Base-by-base conservation (phyloP, 2,888 invertebrate species). In the Harpalus rufipes region DNA sequence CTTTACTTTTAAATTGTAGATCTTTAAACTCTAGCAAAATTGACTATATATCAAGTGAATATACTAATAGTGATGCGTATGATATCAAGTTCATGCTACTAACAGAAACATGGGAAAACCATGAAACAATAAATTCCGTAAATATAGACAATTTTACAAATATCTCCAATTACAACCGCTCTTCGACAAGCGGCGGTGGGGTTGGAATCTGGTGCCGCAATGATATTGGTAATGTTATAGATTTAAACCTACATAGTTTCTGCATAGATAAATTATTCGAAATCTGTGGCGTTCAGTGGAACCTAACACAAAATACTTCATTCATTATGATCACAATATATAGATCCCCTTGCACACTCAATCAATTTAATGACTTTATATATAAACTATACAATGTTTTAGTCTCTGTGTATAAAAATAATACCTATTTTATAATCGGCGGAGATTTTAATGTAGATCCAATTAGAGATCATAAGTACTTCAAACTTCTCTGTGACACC, bases 1-100 rank as follows among this genome's bases (percentile, higher is more conserved):
- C 58, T n/a, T 14, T 58, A 10, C 14, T 58, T n/a, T 58, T 58
- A 58, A 58, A 58, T 58, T 58, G 58, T 58, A 58, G 58, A 58
- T 58, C 58, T 58, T 12, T 58, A 14, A 58, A 58, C 12, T n/a
- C 14, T 58, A n/a, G 10, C 10, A 58, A 58, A 58, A 14, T 58
- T n/a, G 14, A 58, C 12, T 58, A n/a, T 12, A 58, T 58, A n/a
- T n/a, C 12, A 58, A 58, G 58, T 58, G 58, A 58, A 58, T 58
- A 58, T 58, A 58, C 14, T 10, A 58, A 58, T 58, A 58, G 12
- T 12, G 6, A 58, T n/a, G 14, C 6, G 14, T 58, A 58, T 58
- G 58, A 58, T n/a, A n/a, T n/a, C n/a, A n/a, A n/a, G n/a, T n/a
- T n/a, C n/a, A n/a, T n/a, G n/a, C n/a, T n/a, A n/a, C 12, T 7